Base-by-base conservation (phyloP, 2,888 invertebrate genomes). In the Achlya flavicornis region DNA sequence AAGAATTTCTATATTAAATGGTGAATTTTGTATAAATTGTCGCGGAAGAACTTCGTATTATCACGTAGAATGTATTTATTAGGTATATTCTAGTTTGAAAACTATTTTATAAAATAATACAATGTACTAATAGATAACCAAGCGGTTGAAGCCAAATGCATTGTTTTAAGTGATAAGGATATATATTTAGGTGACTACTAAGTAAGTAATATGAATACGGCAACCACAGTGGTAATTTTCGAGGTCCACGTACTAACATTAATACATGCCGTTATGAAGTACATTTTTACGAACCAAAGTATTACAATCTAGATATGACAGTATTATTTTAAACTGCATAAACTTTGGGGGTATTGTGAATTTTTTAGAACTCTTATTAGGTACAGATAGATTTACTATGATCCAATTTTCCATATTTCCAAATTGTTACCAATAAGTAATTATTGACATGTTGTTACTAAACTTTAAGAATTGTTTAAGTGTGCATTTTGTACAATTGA, bases 61-160 rank as follows among this genome's bases (percentile, higher is more conserved):
- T 19, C 19, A 48, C 46, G 48, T 48, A 16, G n/a, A n/a, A 48
- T 46, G 53, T 53, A 53, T 19, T 53, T 19, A 53, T 3, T 19
- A 53, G n/a, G 7, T 48, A 16, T 48, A 53, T 53, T 53, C 53
- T 53, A 53, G 19, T 53, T 53, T 53, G 53, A 19, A 53, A 53
- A 19, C 10, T 53, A 53, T 53, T 53, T 53, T 19, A 41, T 19
- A n/a, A n/a, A 46, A n/a, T n/a, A 46, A n/a, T 46, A n/a, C n/a
- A 53, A 53, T 53, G 53, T 53, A 53, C n/a, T 10, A 10, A 19
- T 53, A 53, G 10, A 19, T 53, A 14, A n/a, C 0, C 7, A 16
- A n/a, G 10, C 1, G 16, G 53, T 53, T 53, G 10, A 53, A 19
- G 53, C 19, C 19, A 53, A 53, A 53, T 48, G 16, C 43, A 16